Evolutionary conservation across 2,113 vertebrate genomes (phyloP), one percentile per base, ranked within the genome.

Genomic region (Hypomesus transpacificus): DNA sequence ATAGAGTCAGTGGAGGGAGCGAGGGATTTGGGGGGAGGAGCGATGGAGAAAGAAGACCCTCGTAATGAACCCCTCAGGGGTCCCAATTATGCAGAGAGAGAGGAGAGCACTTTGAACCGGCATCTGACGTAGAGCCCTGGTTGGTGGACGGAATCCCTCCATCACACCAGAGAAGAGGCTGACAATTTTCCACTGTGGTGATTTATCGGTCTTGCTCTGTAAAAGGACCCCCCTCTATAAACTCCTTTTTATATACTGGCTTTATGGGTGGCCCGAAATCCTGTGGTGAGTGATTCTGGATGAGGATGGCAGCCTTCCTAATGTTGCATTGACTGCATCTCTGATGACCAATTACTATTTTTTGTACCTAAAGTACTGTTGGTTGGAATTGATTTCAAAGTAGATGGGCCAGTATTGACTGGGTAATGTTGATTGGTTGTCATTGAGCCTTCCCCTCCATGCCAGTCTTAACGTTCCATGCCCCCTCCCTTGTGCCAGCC

Each of bases 191-290:
- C 74, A 52, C 75, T 50, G 78, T 54, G 54, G 24, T 86, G 83
- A 89, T 89, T 87, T 80, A 87, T 80, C 76, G 69, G 60, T 54
- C 60, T 70, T 81, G 64, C 86, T 57, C 71, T 53, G 54, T 46
- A 53, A 56, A 46, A 71, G 65, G 66, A 77, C 71, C 61, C 56
- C 67, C 70, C 3, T 67, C 39, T 46, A 46, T 46, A 46, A 46
- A 46, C 39, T 13, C 9, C 39, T 46, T 46, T 46, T 46, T 46
- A 46, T 46, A 46, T 46, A 46, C 39, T 46, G 39, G 39, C 39
- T 46, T 46, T 46, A 46, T 46, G 9, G 39, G 39, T 46, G 39
- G 7, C 39, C 39, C 13, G 39, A 9, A 9, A 46, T 46, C 2
- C 39, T 46, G 39, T 46, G 39, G 39, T 46, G 39, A 46, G 39